Conservation (phyloP, 2,888 invertebrate genomes). For the Leucozona laternaria region DNA sequence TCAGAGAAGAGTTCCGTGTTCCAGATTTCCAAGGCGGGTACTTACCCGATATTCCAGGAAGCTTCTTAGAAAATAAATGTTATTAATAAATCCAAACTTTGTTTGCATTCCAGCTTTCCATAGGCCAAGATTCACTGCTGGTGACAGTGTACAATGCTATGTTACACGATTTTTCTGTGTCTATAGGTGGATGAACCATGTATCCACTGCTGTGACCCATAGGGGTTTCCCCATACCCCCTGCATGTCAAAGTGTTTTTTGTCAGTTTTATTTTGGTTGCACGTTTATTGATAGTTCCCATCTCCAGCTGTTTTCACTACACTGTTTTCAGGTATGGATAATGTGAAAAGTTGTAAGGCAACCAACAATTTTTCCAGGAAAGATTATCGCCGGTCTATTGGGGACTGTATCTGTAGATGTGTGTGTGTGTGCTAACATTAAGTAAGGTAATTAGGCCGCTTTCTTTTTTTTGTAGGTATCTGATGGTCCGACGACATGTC, state of each 20-base stretch:
- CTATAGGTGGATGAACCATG: constrained; percentile 64
- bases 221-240: constrained; percentile 2
- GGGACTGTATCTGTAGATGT: background rate
- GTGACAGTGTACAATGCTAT: background rate
- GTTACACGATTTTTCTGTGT: constrained; percentile 41
- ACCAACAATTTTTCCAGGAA: constrained; percentile 28
- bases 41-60: constrained; percentile 37
- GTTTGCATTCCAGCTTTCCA: constrained; percentile 49
- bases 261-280: constrained; percentile 23
- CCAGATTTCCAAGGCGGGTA: constrained; percentile 39
- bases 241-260: constrained; percentile 9
- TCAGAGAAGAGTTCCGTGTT: constrained; percentile 13
- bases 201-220: constrained; percentile 42
- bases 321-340: constrained; percentile 36
- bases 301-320: constrained; percentile 49
- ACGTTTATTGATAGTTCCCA: constrained; percentile 61
- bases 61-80: constrained; percentile 1
- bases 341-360: constrained; percentile 13
- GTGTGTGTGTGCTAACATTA: constrained; percentile 52
- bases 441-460: constrained; percentile 69
- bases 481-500: constrained; percentile 48
- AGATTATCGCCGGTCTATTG: constrained; percentile 56
- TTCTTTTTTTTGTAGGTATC: constrained; percentile 25
- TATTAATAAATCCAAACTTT: constrained; percentile 17
- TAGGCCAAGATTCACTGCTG: constrained; percentile 48